phyloP scores from a whole-genome alignment of 2,888 invertebrate species.

The Schizotus pectinicornis region DNA sequence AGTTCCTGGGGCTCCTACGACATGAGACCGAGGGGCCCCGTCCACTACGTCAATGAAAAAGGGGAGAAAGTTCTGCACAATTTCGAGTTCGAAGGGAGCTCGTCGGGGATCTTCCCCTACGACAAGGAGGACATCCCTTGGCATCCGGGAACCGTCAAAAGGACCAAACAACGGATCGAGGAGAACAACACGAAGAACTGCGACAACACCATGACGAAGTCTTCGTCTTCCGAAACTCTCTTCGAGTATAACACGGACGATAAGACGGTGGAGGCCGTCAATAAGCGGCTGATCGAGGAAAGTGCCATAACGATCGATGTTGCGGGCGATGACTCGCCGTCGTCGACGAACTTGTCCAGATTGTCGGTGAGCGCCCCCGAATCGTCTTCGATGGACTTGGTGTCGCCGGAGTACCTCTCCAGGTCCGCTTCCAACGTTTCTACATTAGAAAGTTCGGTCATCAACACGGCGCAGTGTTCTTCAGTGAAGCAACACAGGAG shows the following conservation, averaged over 20 bases:
- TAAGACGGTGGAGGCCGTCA: constrained; percentile 45
- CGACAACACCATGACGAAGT: constrained; percentile 40
- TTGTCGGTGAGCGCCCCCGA: constrained; percentile 70
- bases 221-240: constrained; percentile 54
- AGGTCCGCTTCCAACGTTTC: constrained; percentile 54
- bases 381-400: constrained; percentile 58
- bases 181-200: constrained; percentile 50
- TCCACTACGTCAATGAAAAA: constrained; percentile 52
- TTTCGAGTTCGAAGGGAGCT: constrained; percentile 45
- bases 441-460: constrained; percentile 52
- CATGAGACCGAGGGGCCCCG: constrained; percentile 58
- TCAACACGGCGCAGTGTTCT: constrained; percentile 60
- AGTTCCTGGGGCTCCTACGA: constrained; percentile 78
- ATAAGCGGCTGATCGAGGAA: constrained; percentile 30
- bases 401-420: constrained; percentile 50
- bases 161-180: constrained; percentile 73
- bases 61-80: constrained; percentile 44
- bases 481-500: constrained; percentile 63
- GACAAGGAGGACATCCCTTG: constrained; percentile 69
- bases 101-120: constrained; percentile 63
- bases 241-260: constrained; percentile 40
- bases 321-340: constrained; percentile 45
- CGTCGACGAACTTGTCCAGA: constrained; percentile 54
- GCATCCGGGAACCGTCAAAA: constrained; percentile 73
- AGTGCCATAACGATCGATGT: constrained; percentile 69